phyloP scores from a whole-genome alignment of 2,888 invertebrate species.

The Onchidella celtica region DNA sequence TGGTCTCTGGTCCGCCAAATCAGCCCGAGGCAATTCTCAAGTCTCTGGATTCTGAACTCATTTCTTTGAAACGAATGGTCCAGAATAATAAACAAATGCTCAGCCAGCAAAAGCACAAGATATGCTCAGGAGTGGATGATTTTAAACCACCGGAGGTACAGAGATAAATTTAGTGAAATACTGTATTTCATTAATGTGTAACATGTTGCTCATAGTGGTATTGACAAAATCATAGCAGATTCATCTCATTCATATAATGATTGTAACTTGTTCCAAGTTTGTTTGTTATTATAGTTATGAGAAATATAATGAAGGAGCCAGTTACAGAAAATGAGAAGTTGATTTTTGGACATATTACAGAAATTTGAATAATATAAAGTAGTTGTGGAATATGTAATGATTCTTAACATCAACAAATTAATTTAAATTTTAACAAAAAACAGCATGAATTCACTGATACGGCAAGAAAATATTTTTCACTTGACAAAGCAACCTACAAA shows the following conservation, averaged over 20 bases:
- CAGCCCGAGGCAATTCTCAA: conserved; percentile 92
- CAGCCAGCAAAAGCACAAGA: conserved; percentile 91
- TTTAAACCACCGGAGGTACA: conserved; percentile 82
- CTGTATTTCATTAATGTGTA: too few species aligned
- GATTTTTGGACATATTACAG: too few species aligned
- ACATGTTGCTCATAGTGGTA: not conserved
- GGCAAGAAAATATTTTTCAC: too few species aligned
- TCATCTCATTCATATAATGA: not conserved
- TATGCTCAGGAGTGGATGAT: conserved; percentile 84
- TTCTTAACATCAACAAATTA: too few species aligned
- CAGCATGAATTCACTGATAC: too few species aligned
- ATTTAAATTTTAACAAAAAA: too few species aligned
- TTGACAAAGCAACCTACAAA: too few species aligned
- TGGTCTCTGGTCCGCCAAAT: conserved; percentile 89
- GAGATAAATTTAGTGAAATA: too few species aligned
- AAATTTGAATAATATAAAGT: too few species aligned
- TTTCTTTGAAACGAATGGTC: conserved; percentile 97
- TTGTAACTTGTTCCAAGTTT: not conserved
- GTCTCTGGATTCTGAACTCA: conserved; percentile 95
- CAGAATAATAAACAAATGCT: conserved; percentile 96
- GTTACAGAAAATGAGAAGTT: too few species aligned
- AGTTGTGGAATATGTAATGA: too few species aligned
- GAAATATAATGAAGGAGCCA: too few species aligned
- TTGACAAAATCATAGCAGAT: not conserved
- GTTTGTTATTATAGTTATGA: not conserved